Percentiles rank a stretch among this genome's conserved stretches.
phyloP scores from a whole-genome alignment of 2,113 vertebrate genomes.

The Sitta europaea region DNA sequence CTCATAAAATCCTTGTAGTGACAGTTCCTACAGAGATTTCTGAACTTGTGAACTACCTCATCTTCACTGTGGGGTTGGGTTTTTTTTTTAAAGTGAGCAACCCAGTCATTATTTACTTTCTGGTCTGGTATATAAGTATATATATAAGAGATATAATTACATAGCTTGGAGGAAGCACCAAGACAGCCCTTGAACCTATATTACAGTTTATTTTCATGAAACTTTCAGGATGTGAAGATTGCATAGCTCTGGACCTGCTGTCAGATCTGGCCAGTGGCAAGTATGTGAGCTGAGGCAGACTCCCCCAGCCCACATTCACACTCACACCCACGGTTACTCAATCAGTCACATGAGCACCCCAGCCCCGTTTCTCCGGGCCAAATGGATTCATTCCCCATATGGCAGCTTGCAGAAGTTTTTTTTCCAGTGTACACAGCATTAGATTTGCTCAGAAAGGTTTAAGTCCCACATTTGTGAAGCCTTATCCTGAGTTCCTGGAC shows the following conservation, averaged over 20 bases:
- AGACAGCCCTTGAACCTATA: background rate
- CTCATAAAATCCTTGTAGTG: slow-evolving; percentile 14
- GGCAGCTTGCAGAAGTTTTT: background rate
- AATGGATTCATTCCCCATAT: background rate
- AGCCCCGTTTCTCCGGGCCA: background rate
- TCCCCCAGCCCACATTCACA: background rate
- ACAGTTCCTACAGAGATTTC: background rate
- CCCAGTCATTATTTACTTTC: background rate
- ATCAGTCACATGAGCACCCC: background rate
- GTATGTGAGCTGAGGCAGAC: background rate
- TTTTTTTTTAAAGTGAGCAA: background rate
- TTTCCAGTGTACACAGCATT: background rate
- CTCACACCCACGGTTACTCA: background rate
- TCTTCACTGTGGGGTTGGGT: background rate
- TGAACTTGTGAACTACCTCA: background rate
- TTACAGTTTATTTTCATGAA: background rate
- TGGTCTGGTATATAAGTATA: background rate
- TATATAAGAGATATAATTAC: background rate
- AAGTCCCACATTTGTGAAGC: background rate
- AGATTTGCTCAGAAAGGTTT: background rate
- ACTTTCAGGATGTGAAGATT: background rate
- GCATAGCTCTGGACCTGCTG: background rate
- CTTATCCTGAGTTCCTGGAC: background rate
- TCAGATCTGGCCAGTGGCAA: background rate
- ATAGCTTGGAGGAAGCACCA: background rate